Base-by-base conservation (phyloP, 2,113 vertebrate genomes). In the Trematomus loennbergii region DNA sequence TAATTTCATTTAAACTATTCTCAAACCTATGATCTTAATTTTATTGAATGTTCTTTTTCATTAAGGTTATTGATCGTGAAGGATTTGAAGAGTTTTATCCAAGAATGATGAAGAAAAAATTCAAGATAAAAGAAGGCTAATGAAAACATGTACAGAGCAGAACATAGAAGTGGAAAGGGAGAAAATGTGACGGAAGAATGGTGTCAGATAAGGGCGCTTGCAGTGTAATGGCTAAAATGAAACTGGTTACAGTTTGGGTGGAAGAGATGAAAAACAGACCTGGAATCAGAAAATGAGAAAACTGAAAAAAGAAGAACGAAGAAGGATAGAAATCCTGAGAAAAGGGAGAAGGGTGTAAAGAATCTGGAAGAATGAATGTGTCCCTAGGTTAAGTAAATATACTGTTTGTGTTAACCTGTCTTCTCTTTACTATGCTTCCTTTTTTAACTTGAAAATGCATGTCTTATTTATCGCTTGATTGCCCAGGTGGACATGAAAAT, bases 21-120 rank as follows among this genome's bases (percentile, higher is more conserved):
- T 72, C 94, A 96, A 96, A 94, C 93, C 94, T 95, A 96, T 97
- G 95, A 97, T 95, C 96, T 97, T 97, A 97, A 97, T 97, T 97
- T 96, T 97, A 97, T 97, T 98, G 96, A 98, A 98, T 99, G 97
- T 98, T 98, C 96, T 99, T 98, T 98, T 98, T 96, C 96, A 97
- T 97, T 97, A 98, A 98, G 97, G 97, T 97, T 97, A 98, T 97
- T 98, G 96, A 96, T 97, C 97, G 96, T 96, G 97, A 98, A 97
- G 97, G 97, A 96, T 97, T 97, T 96, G 97, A 98, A 98, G 97
- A 98, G 96, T 98, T 97, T 96, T 97, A 97, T 97, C 96, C 97
- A 98, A 97, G 97, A 98, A 97, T 97, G 95, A 97, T 96, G 97
- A 98, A 98, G 97, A 98, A 86, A 82, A 97, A 95, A 95, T 97